phyloP scores from a whole-genome alignment of 2,797 vertebrate species.

The Microctenopoma lineatum region DNA sequence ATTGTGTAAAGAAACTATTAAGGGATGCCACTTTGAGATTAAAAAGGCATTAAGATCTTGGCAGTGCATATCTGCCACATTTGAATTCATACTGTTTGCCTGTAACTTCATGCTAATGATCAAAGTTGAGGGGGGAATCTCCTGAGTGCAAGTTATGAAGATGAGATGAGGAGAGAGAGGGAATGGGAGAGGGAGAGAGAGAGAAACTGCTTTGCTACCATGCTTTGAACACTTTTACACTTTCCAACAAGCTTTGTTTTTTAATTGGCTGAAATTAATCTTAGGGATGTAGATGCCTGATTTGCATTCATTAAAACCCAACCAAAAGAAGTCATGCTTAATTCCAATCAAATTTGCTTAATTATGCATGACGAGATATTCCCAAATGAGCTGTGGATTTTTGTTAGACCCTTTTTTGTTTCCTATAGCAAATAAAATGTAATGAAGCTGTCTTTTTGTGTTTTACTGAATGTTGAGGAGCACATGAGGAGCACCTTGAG shows the following conservation, averaged over 20 bases:
- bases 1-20: conserved; percentile 54
- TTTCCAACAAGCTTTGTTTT: conserved; percentile 99
- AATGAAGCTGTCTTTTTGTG: conserved; percentile 99
- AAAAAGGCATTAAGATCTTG: conserved; percentile 63
- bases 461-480: conserved; percentile 98
- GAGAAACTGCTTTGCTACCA: conserved; percentile 83
- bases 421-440: conserved; percentile 99
- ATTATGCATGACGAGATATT: conserved; percentile 99
- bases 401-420: conserved; percentile 90
- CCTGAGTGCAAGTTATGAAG: conserved; percentile 86
- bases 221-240: conserved; percentile 96
- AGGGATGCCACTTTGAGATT: conserved; percentile 62
- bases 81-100: conserved; percentile 81
- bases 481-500: conserved; percentile 96
- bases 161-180: conserved; percentile 81
- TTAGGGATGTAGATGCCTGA: conserved; percentile 99
- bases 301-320: conserved; percentile 99
- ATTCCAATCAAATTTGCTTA: conserved; percentile 99
- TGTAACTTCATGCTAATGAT: conserved; percentile 86
- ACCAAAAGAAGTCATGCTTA: conserved; percentile 99
- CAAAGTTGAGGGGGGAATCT: conserved; percentile 83
- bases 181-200: conserved; percentile 53
- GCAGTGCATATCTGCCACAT: conserved; percentile 72
- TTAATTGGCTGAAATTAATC: conserved; percentile 99
- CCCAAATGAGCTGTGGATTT: conserved; percentile 99